Percentiles rank a stretch among this genome's conserved stretches.
Conservation (phyloP, 2,888 invertebrate genomes). For the Apomyelois bistriatella region DNA sequence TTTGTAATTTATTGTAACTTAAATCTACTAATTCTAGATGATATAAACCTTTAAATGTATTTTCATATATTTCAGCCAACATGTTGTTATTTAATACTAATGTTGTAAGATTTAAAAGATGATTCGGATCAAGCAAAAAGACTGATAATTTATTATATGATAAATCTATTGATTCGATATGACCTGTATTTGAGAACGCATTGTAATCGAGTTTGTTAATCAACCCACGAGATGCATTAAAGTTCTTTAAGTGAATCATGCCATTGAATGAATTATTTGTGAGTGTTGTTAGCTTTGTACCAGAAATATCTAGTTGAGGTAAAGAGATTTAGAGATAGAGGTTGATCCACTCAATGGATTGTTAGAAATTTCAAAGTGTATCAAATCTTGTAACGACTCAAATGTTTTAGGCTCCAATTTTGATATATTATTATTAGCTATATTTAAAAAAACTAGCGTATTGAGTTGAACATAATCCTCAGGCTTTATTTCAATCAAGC, state of each 20-base stretch:
- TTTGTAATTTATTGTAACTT: conserved; percentile 39
- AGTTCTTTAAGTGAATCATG: conserved; percentile 41
- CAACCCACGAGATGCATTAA: conserved; percentile 51
- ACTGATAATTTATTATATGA: conserved; percentile 44
- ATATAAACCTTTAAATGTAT: conserved; percentile 31
- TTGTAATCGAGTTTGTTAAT: conserved; percentile 46
- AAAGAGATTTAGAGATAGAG: conserved; percentile 47
- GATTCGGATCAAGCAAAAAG: conserved; percentile 47
- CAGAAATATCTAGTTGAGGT: conserved; percentile 51
- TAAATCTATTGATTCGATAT: conserved; percentile 48
- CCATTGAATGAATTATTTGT: conserved; percentile 50
- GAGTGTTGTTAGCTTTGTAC: conserved; percentile 36
- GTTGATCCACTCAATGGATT: conserved; percentile 47
- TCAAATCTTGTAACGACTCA: conserved; percentile 34
- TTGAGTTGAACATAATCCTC: conserved; percentile 38
- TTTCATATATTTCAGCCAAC: conserved; percentile 32
- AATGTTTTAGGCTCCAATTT: conserved; percentile 43
- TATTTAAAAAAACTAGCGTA: conserved; percentile 43
- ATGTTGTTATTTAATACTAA: conserved; percentile 49
- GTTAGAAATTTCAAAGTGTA: conserved; percentile 44
- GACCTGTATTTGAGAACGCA: conserved; percentile 40
- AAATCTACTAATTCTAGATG: conserved; percentile 34
- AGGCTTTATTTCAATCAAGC: conserved; percentile 36
- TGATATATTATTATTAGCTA: conserved; percentile 52
- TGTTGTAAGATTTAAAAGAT: conserved; percentile 34